Evolutionary conservation across 2,888 invertebrate genomes (phyloP).

Genomic region (Reticulitermes lucifugus): DNA sequence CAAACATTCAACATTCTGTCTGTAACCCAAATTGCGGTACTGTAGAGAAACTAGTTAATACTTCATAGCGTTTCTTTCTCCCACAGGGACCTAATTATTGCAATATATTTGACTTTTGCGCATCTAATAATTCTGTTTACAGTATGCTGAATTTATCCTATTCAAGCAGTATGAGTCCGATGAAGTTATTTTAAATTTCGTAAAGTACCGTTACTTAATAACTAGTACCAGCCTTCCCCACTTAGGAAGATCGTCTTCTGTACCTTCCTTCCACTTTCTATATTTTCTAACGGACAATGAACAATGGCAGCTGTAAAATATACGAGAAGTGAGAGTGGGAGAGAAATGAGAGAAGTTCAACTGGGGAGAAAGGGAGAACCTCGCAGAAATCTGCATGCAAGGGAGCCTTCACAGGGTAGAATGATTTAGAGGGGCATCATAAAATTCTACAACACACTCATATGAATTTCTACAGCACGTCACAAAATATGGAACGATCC

Average conservation of each 20-base stretch:
- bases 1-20: no score
- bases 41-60: background rate
- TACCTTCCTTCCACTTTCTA: background rate
- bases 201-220: background rate
- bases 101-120: background rate
- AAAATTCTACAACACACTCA: background rate
- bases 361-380: background rate
- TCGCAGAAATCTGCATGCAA: conserved; percentile 10
- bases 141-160: background rate
- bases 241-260: no score
- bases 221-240: background rate
- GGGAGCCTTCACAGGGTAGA: background rate
- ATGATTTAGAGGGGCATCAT: background rate
- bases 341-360: background rate
- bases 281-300: background rate
- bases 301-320: background rate
- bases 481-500: background rate
- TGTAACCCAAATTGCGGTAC: background rate
- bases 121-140: background rate
- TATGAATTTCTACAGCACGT: background rate
- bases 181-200: background rate
- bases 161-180: background rate
- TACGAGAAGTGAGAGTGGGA: background rate
- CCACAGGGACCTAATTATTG: background rate
- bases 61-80: background rate